Conservation (phyloP, 1,140 invertebrate genomes). For the Cydia amplana region DNA sequence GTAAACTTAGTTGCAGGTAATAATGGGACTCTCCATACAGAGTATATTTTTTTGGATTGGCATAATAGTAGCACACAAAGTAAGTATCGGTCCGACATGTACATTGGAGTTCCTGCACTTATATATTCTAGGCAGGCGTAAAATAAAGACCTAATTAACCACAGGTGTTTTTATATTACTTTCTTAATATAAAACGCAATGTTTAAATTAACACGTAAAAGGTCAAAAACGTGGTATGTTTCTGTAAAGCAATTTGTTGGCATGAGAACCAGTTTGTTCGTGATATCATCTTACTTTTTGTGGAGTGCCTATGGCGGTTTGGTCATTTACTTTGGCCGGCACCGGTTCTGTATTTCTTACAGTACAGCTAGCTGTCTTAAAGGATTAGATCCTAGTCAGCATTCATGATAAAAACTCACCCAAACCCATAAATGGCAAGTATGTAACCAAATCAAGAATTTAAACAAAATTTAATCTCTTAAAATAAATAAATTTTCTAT, state of each 20-base stretch:
- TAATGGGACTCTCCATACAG: no score
- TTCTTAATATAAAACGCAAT: neutral
- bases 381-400: neutral
- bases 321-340: neutral
- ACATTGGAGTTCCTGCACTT: neutral
- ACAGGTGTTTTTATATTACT: slow-evolving; percentile 3
- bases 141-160: neutral
- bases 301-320: neutral
- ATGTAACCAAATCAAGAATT: no score
- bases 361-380: neutral
- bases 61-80: neutral
- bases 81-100: neutral
- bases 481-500: no score
- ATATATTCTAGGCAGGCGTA: slow-evolving; percentile 15
- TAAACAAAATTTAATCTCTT: no score
- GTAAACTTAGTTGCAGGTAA: neutral
- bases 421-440: no score
- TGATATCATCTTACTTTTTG: slow-evolving; percentile 32
- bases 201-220: slow-evolving; percentile 11
- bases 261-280: slow-evolving; percentile 15
- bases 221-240: slow-evolving; percentile 23
- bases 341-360: slow-evolving; percentile 8
- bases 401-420: no score
- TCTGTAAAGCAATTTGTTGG: slow-evolving; percentile 1
- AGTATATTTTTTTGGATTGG: neutral